phyloP scores from a whole-genome alignment of 2,113 vertebrate genomes.

The Catagonus wagneri region DNA sequence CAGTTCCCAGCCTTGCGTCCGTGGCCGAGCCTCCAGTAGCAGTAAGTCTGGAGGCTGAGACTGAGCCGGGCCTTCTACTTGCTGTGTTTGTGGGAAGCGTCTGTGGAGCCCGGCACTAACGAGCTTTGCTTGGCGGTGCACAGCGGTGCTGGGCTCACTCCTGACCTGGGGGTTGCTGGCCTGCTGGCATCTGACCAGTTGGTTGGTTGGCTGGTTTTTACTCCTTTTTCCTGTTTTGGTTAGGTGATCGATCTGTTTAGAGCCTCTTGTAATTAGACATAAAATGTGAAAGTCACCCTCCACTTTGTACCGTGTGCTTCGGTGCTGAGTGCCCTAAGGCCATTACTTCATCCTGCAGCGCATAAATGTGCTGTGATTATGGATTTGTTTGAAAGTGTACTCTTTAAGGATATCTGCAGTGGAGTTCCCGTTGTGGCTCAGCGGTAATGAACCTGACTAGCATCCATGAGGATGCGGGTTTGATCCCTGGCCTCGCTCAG shows the following conservation, averaged over 20 bases:
- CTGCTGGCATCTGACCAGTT: not conserved
- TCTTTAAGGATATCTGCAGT: not conserved
- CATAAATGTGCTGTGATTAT: not conserved
- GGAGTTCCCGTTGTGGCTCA: no score
- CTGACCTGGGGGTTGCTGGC: not conserved
- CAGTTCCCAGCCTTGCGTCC: slow-evolving; percentile 82
- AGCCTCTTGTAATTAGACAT: not conserved
- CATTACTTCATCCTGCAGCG: not conserved
- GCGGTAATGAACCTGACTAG: no score
- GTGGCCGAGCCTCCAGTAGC: slow-evolving; percentile 86
- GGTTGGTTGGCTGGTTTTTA: not conserved
- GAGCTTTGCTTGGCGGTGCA: not conserved
- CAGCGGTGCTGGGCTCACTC: not conserved
- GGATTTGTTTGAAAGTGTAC: not conserved
- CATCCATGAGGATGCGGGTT: no score
- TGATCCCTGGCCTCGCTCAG: no score
- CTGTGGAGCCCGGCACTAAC: slow-evolving; percentile 11
- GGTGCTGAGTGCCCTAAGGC: not conserved
- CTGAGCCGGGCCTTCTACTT: slow-evolving; percentile 34
- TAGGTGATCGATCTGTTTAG: not conserved
- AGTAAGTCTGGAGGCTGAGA: slow-evolving; percentile 90
- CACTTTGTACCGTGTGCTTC: not conserved
- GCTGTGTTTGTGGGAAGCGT: slow-evolving; percentile 64
- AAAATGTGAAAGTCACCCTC: not conserved
- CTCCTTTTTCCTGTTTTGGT: not conserved